Evolutionary conservation across 1,140 invertebrate genomes (phyloP), one percentile per base, ranked within the genome.

Genomic region (Pseudomyrmex cubaensis): DNA sequence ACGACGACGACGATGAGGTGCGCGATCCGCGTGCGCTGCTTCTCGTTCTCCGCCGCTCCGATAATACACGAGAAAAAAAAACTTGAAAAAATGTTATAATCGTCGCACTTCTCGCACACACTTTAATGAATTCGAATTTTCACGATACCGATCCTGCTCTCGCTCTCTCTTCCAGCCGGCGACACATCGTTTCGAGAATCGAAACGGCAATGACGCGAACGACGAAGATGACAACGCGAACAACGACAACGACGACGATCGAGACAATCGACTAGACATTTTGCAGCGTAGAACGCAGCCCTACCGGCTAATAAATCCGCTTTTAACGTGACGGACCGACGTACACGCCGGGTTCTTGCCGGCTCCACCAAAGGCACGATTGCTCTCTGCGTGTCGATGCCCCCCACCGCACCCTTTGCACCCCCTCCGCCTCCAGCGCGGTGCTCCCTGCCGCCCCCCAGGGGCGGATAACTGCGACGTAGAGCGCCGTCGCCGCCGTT

Each of bases 301-400:
- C 80, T 77, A 67, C 64, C 84, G 83, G 82, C 84, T 75, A 83
- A 86, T 83, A 89, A 89, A 86, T 87, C 83, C 80, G 82, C 80
- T 85, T 90, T 87, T 87, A 88, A 85, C 77, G 85, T 89, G 78
- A 63, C 78, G 75, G 64, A 44, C 74, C 86, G 82, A 85, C 85
- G 87, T 90, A 90, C 92, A 92, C 90, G 91, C 93, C 91, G 92
- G 91, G 88, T 87, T 85, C 83, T 82, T 84, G 87, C 90, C 92
- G 91, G 90, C 90, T 91, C 89, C 80, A 85, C 87, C 88, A 92
- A 89, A 91, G 91, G 89, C 88, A 90, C 91, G 92, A 92, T 93
- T 90, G 90, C 90, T 90, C 87, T 89, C 87, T 89, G 85, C 86
- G 84, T 83, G 85, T 87, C 86, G 89, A 73, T 90, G 90, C 83